A percentile compares a stretch with the other conserved stretches of the same genome.
These are phyloP conservation scores for Asbolus verrucosus DNA, from an alignment of 1,140 invertebrate species.

Conservation along the genomic window DNA sequence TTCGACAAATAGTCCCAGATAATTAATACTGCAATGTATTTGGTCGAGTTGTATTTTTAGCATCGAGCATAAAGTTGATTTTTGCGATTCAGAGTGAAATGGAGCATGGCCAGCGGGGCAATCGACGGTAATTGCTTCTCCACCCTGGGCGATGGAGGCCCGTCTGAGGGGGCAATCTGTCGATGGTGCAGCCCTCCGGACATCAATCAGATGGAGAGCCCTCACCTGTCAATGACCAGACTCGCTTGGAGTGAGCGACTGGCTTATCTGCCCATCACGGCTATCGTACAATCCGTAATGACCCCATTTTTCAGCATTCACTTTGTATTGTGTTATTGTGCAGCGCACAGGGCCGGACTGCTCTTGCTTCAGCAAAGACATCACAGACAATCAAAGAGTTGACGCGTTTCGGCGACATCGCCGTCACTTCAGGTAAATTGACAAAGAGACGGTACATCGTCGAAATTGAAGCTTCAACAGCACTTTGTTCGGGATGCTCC, in stretches of 20 bases:
- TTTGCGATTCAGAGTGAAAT: not conserved
- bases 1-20: too few relatives aligned
- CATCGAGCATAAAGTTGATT: too few relatives aligned
- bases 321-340: constrained; percentile 10
- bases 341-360: too few relatives aligned
- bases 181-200: constrained; percentile 50
- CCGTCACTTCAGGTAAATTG: constrained; percentile 14
- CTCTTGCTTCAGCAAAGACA: too few relatives aligned
- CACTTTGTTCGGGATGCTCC: not conserved
- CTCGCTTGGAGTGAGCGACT: constrained; percentile 18
- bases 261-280: constrained; percentile 34
- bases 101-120: constrained; percentile 20
- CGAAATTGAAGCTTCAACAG: constrained; percentile 17
- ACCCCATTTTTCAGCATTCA: constrained; percentile 36
- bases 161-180: constrained; percentile 50
- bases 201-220: constrained; percentile 54
- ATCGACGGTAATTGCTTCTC: constrained; percentile 49
- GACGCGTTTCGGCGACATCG: not conserved
- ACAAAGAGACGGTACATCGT: constrained; percentile 11
- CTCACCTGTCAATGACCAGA: constrained; percentile 53
- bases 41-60: too few relatives aligned
- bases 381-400: not conserved
- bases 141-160: constrained; percentile 25
- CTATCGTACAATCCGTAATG: constrained; percentile 38
- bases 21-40: too few relatives aligned